A percentile compares a stretch with the other conserved stretches of the same genome.
phyloP scores from a whole-genome alignment of 1,140 invertebrate genomes.

The Limonius californicus region DNA sequence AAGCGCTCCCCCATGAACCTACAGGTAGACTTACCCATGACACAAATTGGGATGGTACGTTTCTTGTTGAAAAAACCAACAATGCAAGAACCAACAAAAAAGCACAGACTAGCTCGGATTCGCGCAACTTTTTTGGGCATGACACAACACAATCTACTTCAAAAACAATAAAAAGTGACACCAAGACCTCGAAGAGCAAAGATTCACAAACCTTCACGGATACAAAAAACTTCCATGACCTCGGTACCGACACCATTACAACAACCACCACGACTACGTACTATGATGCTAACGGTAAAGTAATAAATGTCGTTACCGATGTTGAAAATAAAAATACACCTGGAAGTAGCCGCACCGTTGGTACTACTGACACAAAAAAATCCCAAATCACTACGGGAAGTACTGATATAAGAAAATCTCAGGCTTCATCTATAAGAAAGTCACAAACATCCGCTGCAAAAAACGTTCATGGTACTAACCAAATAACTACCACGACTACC shows the following conservation, averaged over 20 bases:
- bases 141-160: slow-evolving; percentile 26
- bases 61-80: slow-evolving; percentile 11
- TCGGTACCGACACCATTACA: slow-evolving; percentile 24
- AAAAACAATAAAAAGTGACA: slow-evolving; percentile 30
- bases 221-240: slow-evolving; percentile 38
- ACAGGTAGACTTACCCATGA: not conserved
- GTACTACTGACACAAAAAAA: slow-evolving; percentile 16
- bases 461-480: not conserved
- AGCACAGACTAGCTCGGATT: slow-evolving; percentile 32
- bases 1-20: not conserved
- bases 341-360: not conserved
- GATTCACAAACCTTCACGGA: slow-evolving; percentile 32
- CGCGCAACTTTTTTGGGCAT: slow-evolving; percentile 40
- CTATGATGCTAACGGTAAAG: slow-evolving; percentile 43
- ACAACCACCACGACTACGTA: slow-evolving; percentile 39
- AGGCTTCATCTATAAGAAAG: slow-evolving; percentile 28
- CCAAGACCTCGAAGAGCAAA: slow-evolving; percentile 34
- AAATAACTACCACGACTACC: slow-evolving; percentile 36
- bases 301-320: slow-evolving; percentile 37
- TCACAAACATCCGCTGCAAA: slow-evolving; percentile 21
- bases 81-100: slow-evolving; percentile 6
- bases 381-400: not conserved
- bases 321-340: slow-evolving; percentile 29
- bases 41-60: slow-evolving; percentile 25
- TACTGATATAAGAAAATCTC: too few species aligned